Evolutionary conservation across 2,888 invertebrate species (phyloP).

Genomic region (Polydrusus pterygomalis): DNA sequence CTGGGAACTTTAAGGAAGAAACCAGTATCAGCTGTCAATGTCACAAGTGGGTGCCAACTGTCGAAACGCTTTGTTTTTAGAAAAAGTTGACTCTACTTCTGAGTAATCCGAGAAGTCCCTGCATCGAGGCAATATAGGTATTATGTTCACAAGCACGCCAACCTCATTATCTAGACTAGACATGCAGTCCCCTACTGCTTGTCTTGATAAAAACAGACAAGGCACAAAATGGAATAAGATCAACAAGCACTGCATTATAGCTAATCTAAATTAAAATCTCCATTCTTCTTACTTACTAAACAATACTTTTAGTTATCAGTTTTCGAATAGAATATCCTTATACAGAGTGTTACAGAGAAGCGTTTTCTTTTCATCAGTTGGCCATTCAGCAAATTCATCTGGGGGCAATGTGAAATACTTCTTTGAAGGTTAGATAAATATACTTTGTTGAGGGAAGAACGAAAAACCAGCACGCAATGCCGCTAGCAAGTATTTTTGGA

Average conservation of each 20-base stretch:
- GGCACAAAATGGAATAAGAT: conserved; percentile 4
- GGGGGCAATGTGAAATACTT: no score
- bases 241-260: neutral
- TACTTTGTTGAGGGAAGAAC: no score
- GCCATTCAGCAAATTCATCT: no score
- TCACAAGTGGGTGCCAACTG: no score
- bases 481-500: no score
- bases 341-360: neutral
- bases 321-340: neutral
- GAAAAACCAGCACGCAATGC: no score
- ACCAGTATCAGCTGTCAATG: no score
- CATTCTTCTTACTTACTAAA: neutral
- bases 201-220: conserved; percentile 16
- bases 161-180: conserved; percentile 10
- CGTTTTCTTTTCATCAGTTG: no score
- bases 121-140: neutral
- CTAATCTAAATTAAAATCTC: conserved; percentile 10
- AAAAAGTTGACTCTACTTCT: no score
- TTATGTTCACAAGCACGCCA: conserved; percentile 2
- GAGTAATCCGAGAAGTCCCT: neutral
- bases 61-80: no score
- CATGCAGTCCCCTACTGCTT: conserved; percentile 1
- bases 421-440: no score
- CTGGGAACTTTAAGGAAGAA: no score
- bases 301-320: neutral